A percentile compares a stretch with the other conserved stretches of the same genome.
These are phyloP conservation scores for Notarius lentiginosus DNA, from an alignment of 2,113 vertebrate species.

Conservation along the genomic window DNA sequence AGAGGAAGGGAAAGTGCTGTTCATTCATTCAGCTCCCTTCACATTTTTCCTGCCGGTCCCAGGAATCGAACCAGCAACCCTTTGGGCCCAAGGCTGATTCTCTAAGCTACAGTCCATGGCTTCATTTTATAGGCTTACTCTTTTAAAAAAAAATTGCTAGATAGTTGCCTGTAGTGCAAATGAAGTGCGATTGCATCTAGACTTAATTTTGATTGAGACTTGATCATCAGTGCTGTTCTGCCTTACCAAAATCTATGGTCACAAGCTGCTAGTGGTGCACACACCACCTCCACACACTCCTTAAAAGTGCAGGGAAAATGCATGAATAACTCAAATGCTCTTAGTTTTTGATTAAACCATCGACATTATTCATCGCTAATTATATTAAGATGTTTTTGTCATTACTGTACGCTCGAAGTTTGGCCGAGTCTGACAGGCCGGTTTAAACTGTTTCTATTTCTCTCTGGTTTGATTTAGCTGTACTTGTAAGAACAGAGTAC, in stretches of 20 bases:
- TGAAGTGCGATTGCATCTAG: too few relatives aligned
- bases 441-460: neutral
- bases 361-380: neutral
- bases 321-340: neutral
- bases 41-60: too few relatives aligned
- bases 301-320: neutral
- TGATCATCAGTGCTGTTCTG: neutral
- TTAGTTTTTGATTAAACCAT: neutral
- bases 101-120: too few relatives aligned
- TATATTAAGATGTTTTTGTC: conserved; percentile 18
- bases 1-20: too few relatives aligned
- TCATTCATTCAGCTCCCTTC: too few relatives aligned
- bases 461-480: conserved; percentile 28
- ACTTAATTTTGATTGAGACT: neutral
- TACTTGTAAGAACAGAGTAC: conserved; percentile 28
- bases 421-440: neutral
- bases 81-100: too few relatives aligned
- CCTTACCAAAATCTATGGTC: neutral
- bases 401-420: neutral
- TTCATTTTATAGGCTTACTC: neutral
- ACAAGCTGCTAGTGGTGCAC: neutral
- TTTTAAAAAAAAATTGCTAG: neutral
- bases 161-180: neutral
- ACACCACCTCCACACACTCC: neutral
- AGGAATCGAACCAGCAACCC: too few relatives aligned